phyloP scores from a whole-genome alignment of 2,797 vertebrate genomes.

The Halcyon smyrnensis region DNA sequence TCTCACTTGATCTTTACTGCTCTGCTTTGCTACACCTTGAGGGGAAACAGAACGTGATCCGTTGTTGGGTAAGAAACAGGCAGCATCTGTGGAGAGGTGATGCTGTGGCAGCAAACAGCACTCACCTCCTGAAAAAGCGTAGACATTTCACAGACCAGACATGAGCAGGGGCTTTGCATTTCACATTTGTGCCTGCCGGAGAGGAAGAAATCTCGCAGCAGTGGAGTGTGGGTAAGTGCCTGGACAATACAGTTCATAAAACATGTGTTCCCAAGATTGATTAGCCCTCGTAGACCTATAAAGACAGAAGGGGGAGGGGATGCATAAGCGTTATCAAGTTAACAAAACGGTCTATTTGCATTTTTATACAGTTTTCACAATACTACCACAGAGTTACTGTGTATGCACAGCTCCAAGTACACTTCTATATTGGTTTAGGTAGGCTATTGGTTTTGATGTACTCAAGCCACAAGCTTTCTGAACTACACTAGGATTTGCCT shows the following conservation, averaged over 20 bases:
- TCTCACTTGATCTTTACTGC: neutral
- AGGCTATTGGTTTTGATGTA: neutral
- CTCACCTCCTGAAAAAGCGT: slow-evolving; percentile 97
- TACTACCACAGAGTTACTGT: neutral
- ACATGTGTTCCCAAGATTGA: slow-evolving; percentile 98
- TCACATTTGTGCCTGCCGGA: slow-evolving; percentile 97
- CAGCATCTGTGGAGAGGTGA: neutral
- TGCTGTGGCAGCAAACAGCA: neutral
- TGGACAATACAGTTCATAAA: slow-evolving; percentile 99
- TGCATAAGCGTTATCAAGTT: slow-evolving; percentile 16
- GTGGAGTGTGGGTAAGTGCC: slow-evolving; percentile 96
- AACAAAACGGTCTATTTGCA: neutral
- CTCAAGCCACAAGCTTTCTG: neutral
- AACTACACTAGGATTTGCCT: neutral
- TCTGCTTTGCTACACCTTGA: neutral
- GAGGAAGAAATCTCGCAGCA: slow-evolving; percentile 97
- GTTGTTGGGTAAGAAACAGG: neutral
- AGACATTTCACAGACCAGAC: slow-evolving; percentile 98
- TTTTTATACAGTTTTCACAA: neutral
- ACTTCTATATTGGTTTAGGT: neutral
- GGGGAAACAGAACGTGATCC: neutral
- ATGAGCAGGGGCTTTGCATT: slow-evolving; percentile 97
- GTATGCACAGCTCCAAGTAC: neutral
- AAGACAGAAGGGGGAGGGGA: slow-evolving; percentile 22
- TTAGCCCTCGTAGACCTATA: slow-evolving; percentile 94